Conservation (phyloP, 2,113 vertebrate species). For the Chloropsis cyanopogon region DNA sequence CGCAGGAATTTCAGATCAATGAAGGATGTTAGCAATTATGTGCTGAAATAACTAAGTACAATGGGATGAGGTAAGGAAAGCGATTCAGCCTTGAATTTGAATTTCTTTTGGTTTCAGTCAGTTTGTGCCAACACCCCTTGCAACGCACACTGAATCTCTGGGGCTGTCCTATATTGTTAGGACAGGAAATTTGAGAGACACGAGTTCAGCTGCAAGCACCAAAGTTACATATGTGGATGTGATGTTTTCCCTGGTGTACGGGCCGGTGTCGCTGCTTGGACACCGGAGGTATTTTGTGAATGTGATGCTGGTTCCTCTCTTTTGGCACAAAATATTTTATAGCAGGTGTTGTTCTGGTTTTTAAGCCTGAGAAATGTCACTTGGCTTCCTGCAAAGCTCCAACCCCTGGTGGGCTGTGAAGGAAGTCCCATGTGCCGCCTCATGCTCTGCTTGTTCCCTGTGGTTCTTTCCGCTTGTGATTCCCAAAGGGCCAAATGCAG, state of each 20-base stretch:
- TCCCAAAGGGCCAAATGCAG: background rate
- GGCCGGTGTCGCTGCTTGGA: rapidly evolving
- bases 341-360: background rate
- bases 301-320: background rate
- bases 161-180: background rate
- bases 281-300: background rate
- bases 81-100: conserved; percentile 39
- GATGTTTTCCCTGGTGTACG: background rate
- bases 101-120: conserved; percentile 36
- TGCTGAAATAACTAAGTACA: conserved; percentile 62
- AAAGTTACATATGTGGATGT: background rate
- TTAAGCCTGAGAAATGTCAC: background rate
- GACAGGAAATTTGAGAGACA: conserved; percentile 1
- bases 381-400: background rate
- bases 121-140: background rate
- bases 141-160: background rate
- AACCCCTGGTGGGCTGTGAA: background rate
- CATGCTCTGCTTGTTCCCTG: background rate
- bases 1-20: conserved; percentile 58
- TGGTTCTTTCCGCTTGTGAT: background rate
- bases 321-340: background rate
- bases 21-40: conserved; percentile 69
- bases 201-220: background rate
- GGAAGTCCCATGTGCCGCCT: background rate
- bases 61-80: conserved; percentile 59